Percentiles rank a stretch among this genome's conserved stretches.
phyloP scores from a whole-genome alignment of 1,140 invertebrate genomes.

The Mactra quadrangularis region DNA sequence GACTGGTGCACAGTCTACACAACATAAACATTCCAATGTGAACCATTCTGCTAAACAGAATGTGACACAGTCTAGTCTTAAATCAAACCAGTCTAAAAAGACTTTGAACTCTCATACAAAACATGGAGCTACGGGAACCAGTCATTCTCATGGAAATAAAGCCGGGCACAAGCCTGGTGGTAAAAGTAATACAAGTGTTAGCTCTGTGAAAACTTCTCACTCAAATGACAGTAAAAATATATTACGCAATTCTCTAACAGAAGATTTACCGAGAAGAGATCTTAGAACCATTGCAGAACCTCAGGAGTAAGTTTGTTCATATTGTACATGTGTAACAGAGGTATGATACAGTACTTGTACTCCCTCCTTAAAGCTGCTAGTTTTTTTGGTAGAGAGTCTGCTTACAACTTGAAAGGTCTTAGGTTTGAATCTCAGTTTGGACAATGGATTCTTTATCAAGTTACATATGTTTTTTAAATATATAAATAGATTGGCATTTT shows the following conservation, averaged over 20 bases:
- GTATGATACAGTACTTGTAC: too few relatives aligned
- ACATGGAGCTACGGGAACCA: conserved; percentile 22
- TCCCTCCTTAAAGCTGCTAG: too few relatives aligned
- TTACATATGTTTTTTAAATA: too few relatives aligned
- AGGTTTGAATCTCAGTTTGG: too few relatives aligned
- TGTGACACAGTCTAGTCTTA: conserved; percentile 9
- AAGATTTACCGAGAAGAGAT: conserved; percentile 68
- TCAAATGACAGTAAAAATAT: conserved; percentile 38
- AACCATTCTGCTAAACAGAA: conserved; percentile 52
- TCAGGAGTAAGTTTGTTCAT: conserved; percentile 64
- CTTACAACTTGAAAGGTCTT: too few relatives aligned
- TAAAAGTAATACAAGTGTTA: conserved; percentile 8
- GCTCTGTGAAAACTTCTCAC: conserved; percentile 34
- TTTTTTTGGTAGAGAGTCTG: too few relatives aligned
- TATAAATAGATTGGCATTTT: too few relatives aligned
- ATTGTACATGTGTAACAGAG: too few relatives aligned
- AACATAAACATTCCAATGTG: conserved; percentile 40
- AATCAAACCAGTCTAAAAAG: conserved; percentile 57
- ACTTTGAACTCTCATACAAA: conserved; percentile 36
- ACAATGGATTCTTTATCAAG: too few relatives aligned
- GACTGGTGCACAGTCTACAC: conserved; percentile 9
- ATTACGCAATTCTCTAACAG: conserved; percentile 63
- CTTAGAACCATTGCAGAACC: conserved; percentile 59
- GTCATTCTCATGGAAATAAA: conserved; percentile 15
- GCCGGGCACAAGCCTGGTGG: conserved; percentile 11